Conservation (phyloP, 2,888 invertebrate genomes). For the Drosophila ochracea region DNA sequence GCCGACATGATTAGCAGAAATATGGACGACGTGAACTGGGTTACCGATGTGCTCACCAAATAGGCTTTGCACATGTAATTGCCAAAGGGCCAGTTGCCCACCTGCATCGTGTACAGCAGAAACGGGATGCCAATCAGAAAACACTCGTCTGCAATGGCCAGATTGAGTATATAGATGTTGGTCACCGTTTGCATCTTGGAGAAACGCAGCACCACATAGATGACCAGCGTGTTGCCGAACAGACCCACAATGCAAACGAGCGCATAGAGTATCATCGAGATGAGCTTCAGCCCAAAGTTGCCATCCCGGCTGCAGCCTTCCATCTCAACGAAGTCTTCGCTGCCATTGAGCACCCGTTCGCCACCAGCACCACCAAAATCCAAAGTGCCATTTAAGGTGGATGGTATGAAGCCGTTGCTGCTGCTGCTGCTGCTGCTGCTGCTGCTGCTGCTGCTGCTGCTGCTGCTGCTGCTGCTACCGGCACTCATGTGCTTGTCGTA, state of each 20-base stretch:
- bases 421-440: constrained; percentile 27
- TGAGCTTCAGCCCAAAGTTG: constrained; percentile 86
- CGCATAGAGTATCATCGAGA: constrained; percentile 91
- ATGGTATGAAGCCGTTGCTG: constrained; percentile 28
- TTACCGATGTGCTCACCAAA: constrained; percentile 96
- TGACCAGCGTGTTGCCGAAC: constrained; percentile 95
- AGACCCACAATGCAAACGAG: constrained; percentile 94
- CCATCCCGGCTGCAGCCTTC: constrained; percentile 86
- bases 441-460: constrained; percentile 28
- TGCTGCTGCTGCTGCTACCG: constrained; percentile 36
- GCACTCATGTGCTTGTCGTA: constrained; percentile 66
- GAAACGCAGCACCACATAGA: constrained; percentile 95
- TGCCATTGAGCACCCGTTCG: constrained; percentile 43
- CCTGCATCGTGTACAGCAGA: constrained; percentile 91
- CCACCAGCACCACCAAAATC: constrained; percentile 20
- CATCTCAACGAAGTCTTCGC: constrained; percentile 43
- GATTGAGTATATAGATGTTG: constrained; percentile 96
- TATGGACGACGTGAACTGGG: constrained; percentile 96
- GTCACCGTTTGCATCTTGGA: constrained; percentile 98
- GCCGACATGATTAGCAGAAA: constrained; percentile 97
- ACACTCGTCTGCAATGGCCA: constrained; percentile 96
- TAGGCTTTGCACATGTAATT: constrained; percentile 95
- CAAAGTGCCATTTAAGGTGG: constrained; percentile 57
- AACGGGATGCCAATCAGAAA: constrained; percentile 96
- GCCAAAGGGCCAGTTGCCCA: constrained; percentile 94